These are phyloP conservation scores for Camelus dromedarius DNA, from an alignment of 2,113 vertebrate genomes.

Conservation along the genomic window DNA sequence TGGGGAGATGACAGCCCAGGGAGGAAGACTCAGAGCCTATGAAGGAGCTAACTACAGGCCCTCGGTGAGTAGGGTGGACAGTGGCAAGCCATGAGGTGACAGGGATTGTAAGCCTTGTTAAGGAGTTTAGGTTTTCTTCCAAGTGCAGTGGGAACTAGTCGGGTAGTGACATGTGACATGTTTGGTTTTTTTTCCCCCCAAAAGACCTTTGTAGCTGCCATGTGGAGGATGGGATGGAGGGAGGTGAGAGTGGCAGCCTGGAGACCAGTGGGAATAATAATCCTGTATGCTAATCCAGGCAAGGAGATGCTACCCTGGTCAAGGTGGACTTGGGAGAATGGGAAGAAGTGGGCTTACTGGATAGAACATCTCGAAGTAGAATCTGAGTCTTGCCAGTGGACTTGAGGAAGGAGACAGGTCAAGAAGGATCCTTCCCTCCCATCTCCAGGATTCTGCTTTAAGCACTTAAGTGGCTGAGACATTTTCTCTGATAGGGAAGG, in stretches of 20 bases:
- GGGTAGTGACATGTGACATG: neutral
- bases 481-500: neutral
- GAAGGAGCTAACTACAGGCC: neutral
- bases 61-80: neutral
- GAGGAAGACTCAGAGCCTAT: neutral
- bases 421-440: neutral
- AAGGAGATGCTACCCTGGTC: neutral
- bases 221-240: neutral
- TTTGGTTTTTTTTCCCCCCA: neutral
- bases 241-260: neutral
- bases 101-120: neutral
- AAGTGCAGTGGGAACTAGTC: neutral
- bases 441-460: neutral
- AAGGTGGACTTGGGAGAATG: neutral
- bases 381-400: neutral
- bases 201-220: neutral
- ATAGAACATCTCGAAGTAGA: neutral
- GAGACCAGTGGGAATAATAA: neutral
- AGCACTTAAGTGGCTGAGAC: neutral
- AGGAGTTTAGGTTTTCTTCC: constrained; percentile 37
- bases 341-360: neutral
- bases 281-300: neutral
- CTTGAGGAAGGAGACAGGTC: neutral
- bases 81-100: neutral
- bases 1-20: neutral